Percentiles rank a stretch among this genome's conserved stretches.
These are phyloP conservation scores for Drosophila pectinifera DNA, from an alignment of 1,140 invertebrate species.

Conservation along the genomic window DNA sequence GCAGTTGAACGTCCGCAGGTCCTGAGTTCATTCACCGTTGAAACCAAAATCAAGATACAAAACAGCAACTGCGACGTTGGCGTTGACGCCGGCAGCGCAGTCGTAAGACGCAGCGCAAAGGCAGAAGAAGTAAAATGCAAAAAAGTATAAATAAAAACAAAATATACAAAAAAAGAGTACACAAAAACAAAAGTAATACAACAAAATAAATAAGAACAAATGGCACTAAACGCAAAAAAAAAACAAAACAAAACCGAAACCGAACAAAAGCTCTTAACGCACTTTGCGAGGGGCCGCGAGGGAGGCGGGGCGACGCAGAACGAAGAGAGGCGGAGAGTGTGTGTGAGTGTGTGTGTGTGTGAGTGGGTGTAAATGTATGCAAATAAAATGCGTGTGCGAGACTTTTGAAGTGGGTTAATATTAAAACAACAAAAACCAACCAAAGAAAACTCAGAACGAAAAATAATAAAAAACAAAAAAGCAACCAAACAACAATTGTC, in stretches of 20 bases:
- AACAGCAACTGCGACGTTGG: constrained; percentile 48
- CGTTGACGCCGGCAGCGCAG: constrained; percentile 32
- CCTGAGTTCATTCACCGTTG: constrained; percentile 83
- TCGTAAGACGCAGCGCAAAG: constrained; percentile 51
- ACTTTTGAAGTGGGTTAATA: constrained; percentile 80
- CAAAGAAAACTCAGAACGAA: constrained; percentile 14
- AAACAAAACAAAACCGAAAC: constrained; percentile 53
- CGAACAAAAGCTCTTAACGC: constrained; percentile 74
- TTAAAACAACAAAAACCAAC: constrained; percentile 68
- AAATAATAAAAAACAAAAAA: neutral
- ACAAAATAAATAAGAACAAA: constrained; percentile 72
- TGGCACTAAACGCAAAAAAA: constrained; percentile 60
- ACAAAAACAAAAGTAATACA: constrained; percentile 53
- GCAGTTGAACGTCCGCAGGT: constrained; percentile 80
- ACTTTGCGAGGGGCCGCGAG: constrained; percentile 25
- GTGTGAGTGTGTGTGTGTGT: constrained; percentile 2
- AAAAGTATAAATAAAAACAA: constrained; percentile 26
- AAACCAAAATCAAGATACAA: constrained; percentile 83
- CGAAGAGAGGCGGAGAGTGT: constrained; percentile 19
- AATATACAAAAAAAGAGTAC: constrained; percentile 20
- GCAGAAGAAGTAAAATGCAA: constrained; percentile 48
- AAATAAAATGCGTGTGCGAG: constrained; percentile 80
- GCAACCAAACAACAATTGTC: constrained; percentile 33
- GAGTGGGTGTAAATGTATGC: constrained; percentile 68
- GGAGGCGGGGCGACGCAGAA: constrained; percentile 10